Evolutionary conservation across 2,888 invertebrate species (phyloP).

Genomic region (Polia nebulosa): DNA sequence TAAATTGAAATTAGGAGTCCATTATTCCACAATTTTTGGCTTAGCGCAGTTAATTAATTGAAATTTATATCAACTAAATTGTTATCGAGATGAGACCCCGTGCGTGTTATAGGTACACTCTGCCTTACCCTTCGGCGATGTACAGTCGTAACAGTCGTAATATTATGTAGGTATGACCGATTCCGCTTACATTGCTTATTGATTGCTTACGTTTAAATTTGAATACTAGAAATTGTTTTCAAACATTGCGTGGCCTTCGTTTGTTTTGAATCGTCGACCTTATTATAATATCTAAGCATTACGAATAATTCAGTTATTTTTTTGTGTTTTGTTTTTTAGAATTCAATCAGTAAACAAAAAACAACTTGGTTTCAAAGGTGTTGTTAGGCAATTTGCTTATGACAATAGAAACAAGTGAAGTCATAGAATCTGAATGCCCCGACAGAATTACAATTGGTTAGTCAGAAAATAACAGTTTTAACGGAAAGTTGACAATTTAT

Average conservation of each 20-base stretch:
- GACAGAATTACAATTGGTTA: not conserved
- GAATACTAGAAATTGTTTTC: conserved; percentile 51
- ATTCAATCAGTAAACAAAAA: conserved; percentile 22
- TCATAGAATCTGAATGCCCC: not conserved
- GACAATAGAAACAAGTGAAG: conserved; percentile 8
- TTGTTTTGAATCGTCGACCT: conserved; percentile 50
- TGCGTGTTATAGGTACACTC: too few relatives aligned
- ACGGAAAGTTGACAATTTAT: not conserved
- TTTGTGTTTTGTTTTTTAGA: conserved; percentile 12
- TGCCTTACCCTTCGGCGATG: too few relatives aligned
- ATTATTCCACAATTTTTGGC: too few relatives aligned
- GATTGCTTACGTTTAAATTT: conserved; percentile 42
- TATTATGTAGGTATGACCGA: not conserved
- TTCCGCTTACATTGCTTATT: too few relatives aligned
- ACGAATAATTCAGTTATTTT: conserved; percentile 25
- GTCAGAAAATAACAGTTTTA: not conserved
- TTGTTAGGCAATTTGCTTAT: not conserved
- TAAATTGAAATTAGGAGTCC: too few relatives aligned
- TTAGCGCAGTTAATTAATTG: too few relatives aligned
- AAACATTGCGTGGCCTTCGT: conserved; percentile 44
- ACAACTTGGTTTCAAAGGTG: conserved; percentile 1
- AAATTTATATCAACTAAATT: too few relatives aligned
- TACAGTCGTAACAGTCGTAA: too few relatives aligned
- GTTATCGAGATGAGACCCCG: too few relatives aligned
- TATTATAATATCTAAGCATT: conserved; percentile 1